A percentile compares a stretch with the other conserved stretches of the same genome.
Evolutionary conservation across 2,888 invertebrate genomes (phyloP).

Genomic region (Drosophila kanekoi): DNA sequence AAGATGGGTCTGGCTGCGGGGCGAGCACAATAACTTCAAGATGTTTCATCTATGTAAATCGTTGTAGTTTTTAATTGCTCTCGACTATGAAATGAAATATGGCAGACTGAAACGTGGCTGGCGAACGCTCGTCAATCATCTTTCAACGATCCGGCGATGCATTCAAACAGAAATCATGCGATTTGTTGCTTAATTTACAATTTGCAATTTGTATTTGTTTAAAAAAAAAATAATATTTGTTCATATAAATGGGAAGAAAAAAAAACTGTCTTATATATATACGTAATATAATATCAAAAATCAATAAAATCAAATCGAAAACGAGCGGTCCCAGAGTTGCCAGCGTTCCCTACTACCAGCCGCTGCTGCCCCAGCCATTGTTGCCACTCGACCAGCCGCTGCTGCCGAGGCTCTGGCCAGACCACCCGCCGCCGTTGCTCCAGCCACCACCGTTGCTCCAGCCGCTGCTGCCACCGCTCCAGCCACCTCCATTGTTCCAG

Average conservation of each 20-base stretch:
- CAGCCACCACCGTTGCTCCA: constrained; percentile 41
- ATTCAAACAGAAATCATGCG: constrained; percentile 28
- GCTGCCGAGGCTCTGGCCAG: constrained; percentile 14
- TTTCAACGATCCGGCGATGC: constrained; percentile 7
- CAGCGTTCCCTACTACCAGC: constrained; percentile 47
- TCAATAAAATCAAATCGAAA: constrained; percentile 19
- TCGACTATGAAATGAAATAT: constrained; percentile 36
- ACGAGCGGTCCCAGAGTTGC: constrained; percentile 15
- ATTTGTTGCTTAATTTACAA: constrained; percentile 34
- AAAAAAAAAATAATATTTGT: constrained; percentile 12
- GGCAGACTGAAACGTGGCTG: constrained; percentile 30
- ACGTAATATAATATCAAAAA: constrained; percentile 31
- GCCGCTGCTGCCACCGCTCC: constrained; percentile 27
- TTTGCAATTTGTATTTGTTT: constrained; percentile 43
- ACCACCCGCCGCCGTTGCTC: constrained; percentile 29
- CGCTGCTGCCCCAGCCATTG: constrained; percentile 40
- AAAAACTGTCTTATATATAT: constrained; percentile 20
- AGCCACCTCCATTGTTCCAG: constrained; percentile 34
- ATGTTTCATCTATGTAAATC: constrained; percentile 24
- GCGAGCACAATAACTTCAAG: constrained; percentile 2
- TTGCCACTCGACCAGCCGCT: constrained; percentile 45
- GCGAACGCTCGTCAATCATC: constrained; percentile 41
- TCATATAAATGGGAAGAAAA: constrained; percentile 11
- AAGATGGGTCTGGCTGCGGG: not conserved
- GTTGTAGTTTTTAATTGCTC: constrained; percentile 38